Conservation (phyloP, 2,113 vertebrate genomes). For the Paramormyrops kingsleyae region DNA sequence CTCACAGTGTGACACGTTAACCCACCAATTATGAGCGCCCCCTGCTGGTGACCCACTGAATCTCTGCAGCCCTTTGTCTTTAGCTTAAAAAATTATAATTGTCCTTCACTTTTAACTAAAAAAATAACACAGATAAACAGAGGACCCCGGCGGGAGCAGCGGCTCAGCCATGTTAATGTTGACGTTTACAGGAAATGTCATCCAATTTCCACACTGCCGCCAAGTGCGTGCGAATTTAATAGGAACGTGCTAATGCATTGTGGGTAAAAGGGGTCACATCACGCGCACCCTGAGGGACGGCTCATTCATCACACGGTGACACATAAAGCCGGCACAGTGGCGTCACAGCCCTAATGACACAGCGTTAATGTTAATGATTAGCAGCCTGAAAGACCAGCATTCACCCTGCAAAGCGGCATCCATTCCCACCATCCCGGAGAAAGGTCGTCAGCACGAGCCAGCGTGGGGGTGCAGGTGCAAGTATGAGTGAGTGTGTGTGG, state of each 20-base stretch:
- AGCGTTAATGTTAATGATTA: constrained; percentile 48
- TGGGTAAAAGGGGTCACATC: constrained; percentile 41
- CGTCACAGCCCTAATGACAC: constrained; percentile 36
- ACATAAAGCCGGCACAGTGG: constrained; percentile 45
- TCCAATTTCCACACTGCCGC: constrained; percentile 26
- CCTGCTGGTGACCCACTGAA: not conserved
- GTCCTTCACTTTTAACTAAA: not conserved
- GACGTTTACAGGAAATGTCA: constrained; percentile 13
- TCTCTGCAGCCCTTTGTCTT: not conserved
- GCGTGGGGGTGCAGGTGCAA: not conserved
- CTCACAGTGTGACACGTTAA: not conserved
- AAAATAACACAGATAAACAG: constrained; percentile 5
- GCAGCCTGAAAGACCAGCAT: constrained; percentile 38
- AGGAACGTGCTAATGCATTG: constrained; percentile 35
- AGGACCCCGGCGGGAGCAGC: not conserved
- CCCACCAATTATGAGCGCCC: not conserved
- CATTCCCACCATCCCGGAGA: not conserved
- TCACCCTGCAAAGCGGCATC: constrained; percentile 25
- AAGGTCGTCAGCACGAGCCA: not conserved
- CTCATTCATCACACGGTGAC: constrained; percentile 55
- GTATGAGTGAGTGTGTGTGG: not conserved
- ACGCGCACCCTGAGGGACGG: constrained; percentile 46
- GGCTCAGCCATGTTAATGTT: constrained; percentile 4
- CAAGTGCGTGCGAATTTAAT: constrained; percentile 38
- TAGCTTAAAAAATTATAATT: not conserved